These are phyloP conservation scores for Papilio xuthus DNA, from an alignment of 1,140 invertebrate species.

Conservation along the genomic window DNA sequence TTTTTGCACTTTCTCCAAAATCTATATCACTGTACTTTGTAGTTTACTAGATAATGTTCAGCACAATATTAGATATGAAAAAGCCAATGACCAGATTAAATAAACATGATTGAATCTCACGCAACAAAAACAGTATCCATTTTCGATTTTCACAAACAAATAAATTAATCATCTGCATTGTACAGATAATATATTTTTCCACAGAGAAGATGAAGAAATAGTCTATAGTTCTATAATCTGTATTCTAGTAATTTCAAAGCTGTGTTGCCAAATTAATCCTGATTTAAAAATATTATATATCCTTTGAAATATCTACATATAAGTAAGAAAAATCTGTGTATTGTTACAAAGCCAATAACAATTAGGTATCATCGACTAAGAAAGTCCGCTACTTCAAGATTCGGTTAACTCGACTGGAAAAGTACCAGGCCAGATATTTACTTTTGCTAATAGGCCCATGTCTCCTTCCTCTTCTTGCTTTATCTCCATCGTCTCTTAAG, in stretches of 20 bases:
- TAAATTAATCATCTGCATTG: neutral
- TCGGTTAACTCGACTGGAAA: neutral
- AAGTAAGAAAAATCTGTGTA: neutral
- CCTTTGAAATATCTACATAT: neutral
- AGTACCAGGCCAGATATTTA: neutral
- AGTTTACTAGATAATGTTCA: neutral
- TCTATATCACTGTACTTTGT: conserved; percentile 4
- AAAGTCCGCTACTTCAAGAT: neutral
- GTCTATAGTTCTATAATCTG: neutral
- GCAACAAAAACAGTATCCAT: neutral
- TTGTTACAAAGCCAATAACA: neutral
- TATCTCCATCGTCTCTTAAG: too few relatives aligned
- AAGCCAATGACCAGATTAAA: conserved; percentile 14
- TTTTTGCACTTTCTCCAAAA: conserved; percentile 51
- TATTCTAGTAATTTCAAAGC: neutral
- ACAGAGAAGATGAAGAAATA: neutral
- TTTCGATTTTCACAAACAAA: conserved; percentile 14
- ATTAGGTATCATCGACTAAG: neutral
- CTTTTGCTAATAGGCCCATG: too few relatives aligned
- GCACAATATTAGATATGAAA: neutral
- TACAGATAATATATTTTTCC: neutral
- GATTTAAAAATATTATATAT: neutral
- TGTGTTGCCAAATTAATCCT: neutral
- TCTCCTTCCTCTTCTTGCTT: too few relatives aligned
- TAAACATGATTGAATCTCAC: conserved; percentile 10